Percentiles rank a stretch among this genome's conserved stretches.
Evolutionary conservation across 2,113 vertebrate genomes (phyloP).

Genomic region (Thymallus thymallus): DNA sequence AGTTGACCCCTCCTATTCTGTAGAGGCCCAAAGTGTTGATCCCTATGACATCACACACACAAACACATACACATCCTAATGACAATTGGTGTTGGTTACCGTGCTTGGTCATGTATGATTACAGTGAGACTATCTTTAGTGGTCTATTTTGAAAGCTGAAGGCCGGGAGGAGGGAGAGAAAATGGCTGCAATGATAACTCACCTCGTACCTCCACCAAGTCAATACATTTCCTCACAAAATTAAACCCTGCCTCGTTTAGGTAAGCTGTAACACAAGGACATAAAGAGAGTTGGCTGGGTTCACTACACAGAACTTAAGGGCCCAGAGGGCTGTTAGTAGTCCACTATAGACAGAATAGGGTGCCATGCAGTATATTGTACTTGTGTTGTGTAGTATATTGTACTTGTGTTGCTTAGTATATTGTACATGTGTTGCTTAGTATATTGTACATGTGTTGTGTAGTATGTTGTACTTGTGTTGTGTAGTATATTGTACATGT

Average conservation of each 20-base stretch:
- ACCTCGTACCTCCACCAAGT: conserved; percentile 90
- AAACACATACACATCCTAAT: conserved; percentile 3
- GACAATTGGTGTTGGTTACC: too few relatives aligned
- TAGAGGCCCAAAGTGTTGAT: conserved; percentile 95
- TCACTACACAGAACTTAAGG: neutral
- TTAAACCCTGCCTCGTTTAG: conserved; percentile 97
- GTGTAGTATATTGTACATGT: too few relatives aligned
- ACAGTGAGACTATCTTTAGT: neutral
- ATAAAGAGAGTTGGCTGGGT: neutral
- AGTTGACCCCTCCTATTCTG: conserved; percentile 96
- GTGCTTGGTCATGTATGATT: too few relatives aligned
- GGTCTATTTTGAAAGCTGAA: neutral
- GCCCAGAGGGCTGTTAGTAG: too few relatives aligned
- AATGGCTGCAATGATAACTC: conserved; percentile 10
- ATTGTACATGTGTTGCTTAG: too few relatives aligned
- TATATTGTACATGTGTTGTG: too few relatives aligned
- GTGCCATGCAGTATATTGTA: neutral
- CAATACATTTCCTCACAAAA: conserved; percentile 92
- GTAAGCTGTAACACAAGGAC: conserved; percentile 76
- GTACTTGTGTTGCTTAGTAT: too few relatives aligned
- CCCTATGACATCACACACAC: conserved; percentile 64
- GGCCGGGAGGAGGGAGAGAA: neutral
- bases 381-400: too few relatives aligned
- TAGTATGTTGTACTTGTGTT: too few relatives aligned
- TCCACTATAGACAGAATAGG: too few relatives aligned